Base-by-base conservation (phyloP, 1,140 invertebrate genomes). In the Diuraphis noxia region DNA sequence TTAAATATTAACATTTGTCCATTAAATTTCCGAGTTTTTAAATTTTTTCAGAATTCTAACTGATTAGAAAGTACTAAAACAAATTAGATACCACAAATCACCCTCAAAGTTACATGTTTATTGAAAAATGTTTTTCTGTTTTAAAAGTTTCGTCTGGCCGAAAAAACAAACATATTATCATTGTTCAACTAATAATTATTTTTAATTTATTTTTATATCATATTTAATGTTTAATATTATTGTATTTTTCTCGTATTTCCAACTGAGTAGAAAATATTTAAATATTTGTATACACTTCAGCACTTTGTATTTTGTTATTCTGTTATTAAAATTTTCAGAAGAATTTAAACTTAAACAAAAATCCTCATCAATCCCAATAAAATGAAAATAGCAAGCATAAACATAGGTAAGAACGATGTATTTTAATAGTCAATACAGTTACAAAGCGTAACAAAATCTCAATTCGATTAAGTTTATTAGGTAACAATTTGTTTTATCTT, bases 401-500 rank as follows among this genome's bases (percentile, higher is more conserved):
- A n/a, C n/a, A 30, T 56, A 9, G 9, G 10, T 63, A 17, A n/a
- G n/a, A n/a, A n/a, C 56, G 13, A 72, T 72, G 34, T 72, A n/a
- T 72, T 72, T 72, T n/a, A 72, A 72, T 72, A n/a, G 30, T 72
- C 13, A n/a, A n/a, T n/a, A n/a, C 34, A 79, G 34, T 79, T 23
- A 79, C 19, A 79, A 79, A 79, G 21, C 36, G 77, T 36, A 79
- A 79, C 36, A 79, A 79, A 79, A 79, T 79, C 77, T 79, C 77
- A 79, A 79, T 79, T 79, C 36, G 34, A 79, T 79, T 79, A 79
- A 79, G 36, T 34, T 34, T 79, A 79, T 79, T 79, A 79, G 56
- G 34, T 38, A 79, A 38, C 36, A 79, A 36, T 38, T 36, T 79
- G 21, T 79, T 79, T 38, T 79, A 77, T 36, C 34, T 34, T 77